Base-by-base conservation (phyloP, 2,888 invertebrate species). In the Parascotia fuliginaria region DNA sequence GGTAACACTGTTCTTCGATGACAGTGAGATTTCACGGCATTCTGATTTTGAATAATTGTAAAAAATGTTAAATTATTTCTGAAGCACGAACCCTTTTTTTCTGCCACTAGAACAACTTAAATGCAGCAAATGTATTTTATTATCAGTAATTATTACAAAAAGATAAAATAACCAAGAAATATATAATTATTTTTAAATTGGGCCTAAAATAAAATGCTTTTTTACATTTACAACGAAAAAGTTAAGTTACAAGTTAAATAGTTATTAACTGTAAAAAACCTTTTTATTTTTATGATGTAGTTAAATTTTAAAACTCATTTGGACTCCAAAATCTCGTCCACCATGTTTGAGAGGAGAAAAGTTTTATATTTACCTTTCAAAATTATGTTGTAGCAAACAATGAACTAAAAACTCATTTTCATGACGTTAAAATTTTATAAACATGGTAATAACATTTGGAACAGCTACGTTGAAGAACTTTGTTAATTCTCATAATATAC, bases 261-360 rank as follows among this genome's bases (percentile, higher is more conserved):
- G 32, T 39, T 24, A 24, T 33, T 39, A 45, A 32, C 38, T 39
- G 14, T 24, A 40, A 46, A 38, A 28, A 33, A 39, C 16, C 40
- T 28, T 40, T 46, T 39, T 16, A 5, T 40, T 33, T 40, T 46
- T 34, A 40, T 34, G 34, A 39, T 0, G 40, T 11, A 29, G 27
- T 46, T 40, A 40, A 40, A 40, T 34, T 40, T 40, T 40, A 40
- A 46, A 46, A 40, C 40, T 40, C 39, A 40, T 46, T 34, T 14
- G 19, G 12, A 24, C 11, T 9, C 6, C 11, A 4, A 40, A 46
- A 46, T 14, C 14, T 40, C 28, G 2, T 6, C 40, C 4, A 12
- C 5, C n/a, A n/a, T n/a, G 27, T 40, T 40, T 15, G 11, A 5
- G 14, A 24, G 39, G 15, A 38, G 24, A 9, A n/a, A 32, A 33